Percentiles rank a stretch among this genome's conserved stretches.
These are phyloP conservation scores for Drepanosiphum platanoidis DNA, from an alignment of 2,888 invertebrate genomes.

Conservation along the genomic window DNA sequence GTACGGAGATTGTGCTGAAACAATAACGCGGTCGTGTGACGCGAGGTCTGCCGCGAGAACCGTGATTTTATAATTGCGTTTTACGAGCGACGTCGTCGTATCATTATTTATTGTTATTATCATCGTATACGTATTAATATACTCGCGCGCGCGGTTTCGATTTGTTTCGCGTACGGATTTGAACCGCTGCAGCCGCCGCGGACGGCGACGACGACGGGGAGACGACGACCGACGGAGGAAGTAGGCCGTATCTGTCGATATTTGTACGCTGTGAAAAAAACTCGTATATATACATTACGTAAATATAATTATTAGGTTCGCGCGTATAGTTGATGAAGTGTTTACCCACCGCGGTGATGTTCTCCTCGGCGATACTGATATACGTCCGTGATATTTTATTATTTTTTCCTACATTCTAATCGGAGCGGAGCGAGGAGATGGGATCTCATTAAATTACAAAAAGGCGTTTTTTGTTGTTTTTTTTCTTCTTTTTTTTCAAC, in stretches of 20 bases:
- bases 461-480: conserved; percentile 17
- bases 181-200: background rate
- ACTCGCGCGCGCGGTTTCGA: no score
- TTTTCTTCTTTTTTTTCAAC: conserved; percentile 27
- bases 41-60: background rate
- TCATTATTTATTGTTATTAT: no score
- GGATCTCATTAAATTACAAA: conserved; percentile 42
- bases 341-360: conserved; percentile 14
- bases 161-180: background rate
- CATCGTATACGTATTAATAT: no score
- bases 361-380: background rate
- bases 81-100: background rate
- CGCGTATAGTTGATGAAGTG: background rate
- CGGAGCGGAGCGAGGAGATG: conserved; percentile 37
- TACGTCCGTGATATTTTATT: conserved; percentile 9
- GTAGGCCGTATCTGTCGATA: conserved; percentile 38
- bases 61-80: background rate
- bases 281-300: conserved; percentile 12
- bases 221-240: conserved; percentile 9
- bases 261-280: background rate
- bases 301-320: conserved; percentile 30
- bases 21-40: background rate
- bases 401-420: conserved; percentile 20
- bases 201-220: no score
- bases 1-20: background rate